These are phyloP conservation scores for Psilanteris sp. DNA, from an alignment of 1,140 invertebrate genomes.

Conservation along the genomic window DNA sequence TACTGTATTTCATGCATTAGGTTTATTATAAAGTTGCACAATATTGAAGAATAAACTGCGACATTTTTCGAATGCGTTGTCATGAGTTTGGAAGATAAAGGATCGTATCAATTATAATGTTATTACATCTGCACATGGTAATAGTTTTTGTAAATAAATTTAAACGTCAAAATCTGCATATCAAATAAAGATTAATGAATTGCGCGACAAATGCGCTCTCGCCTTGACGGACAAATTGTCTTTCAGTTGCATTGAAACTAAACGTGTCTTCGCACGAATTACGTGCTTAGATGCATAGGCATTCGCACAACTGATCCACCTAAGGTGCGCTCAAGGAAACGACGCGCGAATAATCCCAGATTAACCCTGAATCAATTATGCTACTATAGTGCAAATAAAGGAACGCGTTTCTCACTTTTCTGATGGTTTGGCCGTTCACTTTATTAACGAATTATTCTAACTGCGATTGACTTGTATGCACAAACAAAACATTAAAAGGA, in stretches of 20 bases:
- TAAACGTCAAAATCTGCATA: conserved; percentile 43
- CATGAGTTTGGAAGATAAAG: too few species aligned
- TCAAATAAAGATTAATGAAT: conserved; percentile 49
- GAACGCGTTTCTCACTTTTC: not conserved
- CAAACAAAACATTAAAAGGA: not conserved
- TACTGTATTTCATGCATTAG: too few species aligned
- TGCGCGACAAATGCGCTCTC: conserved; percentile 11
- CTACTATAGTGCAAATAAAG: conserved; percentile 13
- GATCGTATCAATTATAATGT: too few species aligned
- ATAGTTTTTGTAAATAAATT: conserved; percentile 11
- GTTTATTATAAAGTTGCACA: too few species aligned
- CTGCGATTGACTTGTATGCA: not conserved
- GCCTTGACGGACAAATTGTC: conserved; percentile 49
- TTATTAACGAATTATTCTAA: not conserved
- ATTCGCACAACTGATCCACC: conserved; percentile 44
- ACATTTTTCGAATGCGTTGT: too few species aligned
- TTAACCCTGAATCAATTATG: conserved; percentile 54
- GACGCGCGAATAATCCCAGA: conserved; percentile 50
- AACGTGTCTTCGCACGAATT: conserved; percentile 52
- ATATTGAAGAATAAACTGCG: too few species aligned
- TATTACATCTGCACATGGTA: conserved; percentile 2
- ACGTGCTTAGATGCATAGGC: conserved; percentile 33
- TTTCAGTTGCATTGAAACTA: conserved; percentile 33
- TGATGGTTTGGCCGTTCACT: not conserved
- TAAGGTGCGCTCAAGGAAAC: conserved; percentile 62